phyloP scores from a whole-genome alignment of 2,888 invertebrate species.

The Trichopoda pennipes region DNA sequence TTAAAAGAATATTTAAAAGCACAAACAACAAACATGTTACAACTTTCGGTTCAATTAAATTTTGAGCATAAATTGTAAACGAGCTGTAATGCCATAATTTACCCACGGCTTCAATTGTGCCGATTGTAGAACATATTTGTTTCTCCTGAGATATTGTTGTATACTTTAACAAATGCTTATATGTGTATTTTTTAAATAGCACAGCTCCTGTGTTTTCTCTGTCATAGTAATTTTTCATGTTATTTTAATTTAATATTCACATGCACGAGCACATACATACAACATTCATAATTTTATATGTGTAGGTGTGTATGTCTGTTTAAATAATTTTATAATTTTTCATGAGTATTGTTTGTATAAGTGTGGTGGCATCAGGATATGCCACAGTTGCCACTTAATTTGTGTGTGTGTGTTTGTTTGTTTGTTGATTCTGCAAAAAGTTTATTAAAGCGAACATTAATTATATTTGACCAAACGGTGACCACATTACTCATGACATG shows the following conservation, averaged over 20 bases:
- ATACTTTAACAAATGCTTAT: not conserved
- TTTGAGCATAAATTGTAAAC: too few relatives aligned
- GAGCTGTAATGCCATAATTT: too few relatives aligned
- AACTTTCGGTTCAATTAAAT: too few relatives aligned
- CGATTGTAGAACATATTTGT: too few relatives aligned
- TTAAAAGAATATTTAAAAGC: too few relatives aligned
- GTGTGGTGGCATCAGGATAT: slow-evolving; percentile 5
- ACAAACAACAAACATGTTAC: too few relatives aligned
- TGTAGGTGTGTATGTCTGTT: not conserved
- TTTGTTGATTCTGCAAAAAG: slow-evolving; percentile 44
- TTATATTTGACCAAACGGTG: slow-evolving; percentile 65
- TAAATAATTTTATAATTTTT: slow-evolving; percentile 23
- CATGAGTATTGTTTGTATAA: slow-evolving; percentile 31
- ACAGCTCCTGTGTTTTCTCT: not conserved
- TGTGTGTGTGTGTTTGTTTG: slow-evolving; percentile 43
- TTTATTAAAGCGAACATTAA: slow-evolving; percentile 62
- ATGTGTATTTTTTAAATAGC: not conserved
- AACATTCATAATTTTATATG: not conserved
- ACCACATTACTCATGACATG: slow-evolving; percentile 64
- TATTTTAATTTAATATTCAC: slow-evolving; percentile 1
- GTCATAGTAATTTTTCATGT: not conserved
- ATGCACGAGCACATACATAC: not conserved
- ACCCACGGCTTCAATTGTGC: too few relatives aligned
- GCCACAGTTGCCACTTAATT: slow-evolving; percentile 39
- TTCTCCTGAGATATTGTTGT: not conserved